Evolutionary conservation across 2,113 vertebrate species (phyloP).

Genomic region (Petrocephalus microphthalmus): DNA sequence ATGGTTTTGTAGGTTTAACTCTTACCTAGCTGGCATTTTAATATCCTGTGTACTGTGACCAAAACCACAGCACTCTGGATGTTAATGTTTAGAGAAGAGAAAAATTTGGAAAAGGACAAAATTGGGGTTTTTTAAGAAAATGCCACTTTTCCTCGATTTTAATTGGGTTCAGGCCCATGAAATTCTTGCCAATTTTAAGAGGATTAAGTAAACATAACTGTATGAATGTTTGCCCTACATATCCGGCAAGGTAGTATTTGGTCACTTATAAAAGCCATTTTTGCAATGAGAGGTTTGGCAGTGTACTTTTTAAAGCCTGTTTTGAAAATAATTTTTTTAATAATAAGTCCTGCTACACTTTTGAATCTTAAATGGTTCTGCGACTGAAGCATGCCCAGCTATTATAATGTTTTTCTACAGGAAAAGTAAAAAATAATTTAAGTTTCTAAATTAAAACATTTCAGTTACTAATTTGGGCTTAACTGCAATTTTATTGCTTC

Average conservation of each 20-base stretch:
- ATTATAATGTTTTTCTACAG: neutral
- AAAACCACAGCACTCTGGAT: neutral
- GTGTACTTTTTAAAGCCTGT: neutral
- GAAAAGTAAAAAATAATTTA: neutral
- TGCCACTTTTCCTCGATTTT: neutral
- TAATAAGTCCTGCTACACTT: neutral
- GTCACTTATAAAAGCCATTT: neutral
- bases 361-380: neutral
- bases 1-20: neutral
- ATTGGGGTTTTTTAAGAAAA: neutral
- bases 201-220: neutral
- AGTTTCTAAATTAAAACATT: neutral
- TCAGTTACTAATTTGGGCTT: neutral
- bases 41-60: neutral
- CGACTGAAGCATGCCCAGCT: neutral
- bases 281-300: neutral
- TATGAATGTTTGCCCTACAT: neutral
- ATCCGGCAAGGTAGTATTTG: neutral
- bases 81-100: neutral
- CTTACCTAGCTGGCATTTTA: neutral
- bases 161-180: neutral
- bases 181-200: neutral
- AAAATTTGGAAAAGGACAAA: neutral
- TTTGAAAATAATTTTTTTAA: neutral
- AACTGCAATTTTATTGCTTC: neutral